These are phyloP conservation scores for Drosophila neotestacea DNA, from an alignment of 2,888 invertebrate genomes.

Conservation along the genomic window DNA sequence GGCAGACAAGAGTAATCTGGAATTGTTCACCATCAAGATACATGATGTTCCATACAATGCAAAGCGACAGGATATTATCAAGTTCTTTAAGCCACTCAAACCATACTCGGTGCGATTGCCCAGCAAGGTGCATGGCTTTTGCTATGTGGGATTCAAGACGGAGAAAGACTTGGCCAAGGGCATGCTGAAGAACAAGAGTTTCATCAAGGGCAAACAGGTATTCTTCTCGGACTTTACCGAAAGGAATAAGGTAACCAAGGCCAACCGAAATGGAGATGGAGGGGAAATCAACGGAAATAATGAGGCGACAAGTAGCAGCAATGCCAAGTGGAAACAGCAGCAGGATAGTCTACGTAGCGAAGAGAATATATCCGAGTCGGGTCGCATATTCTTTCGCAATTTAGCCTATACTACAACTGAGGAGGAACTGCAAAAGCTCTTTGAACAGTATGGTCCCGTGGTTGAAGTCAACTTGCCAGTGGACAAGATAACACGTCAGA, in stretches of 20 bases:
- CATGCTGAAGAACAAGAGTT: constrained; percentile 93
- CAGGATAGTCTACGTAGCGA: constrained; percentile 89
- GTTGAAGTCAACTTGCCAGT: constrained; percentile 95
- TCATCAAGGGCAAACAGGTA: constrained; percentile 90
- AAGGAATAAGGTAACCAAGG: constrained; percentile 84
- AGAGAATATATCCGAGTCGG: constrained; percentile 94
- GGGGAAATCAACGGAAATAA: constrained; percentile 26
- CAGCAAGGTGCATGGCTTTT: constrained; percentile 91
- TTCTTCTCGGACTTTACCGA: constrained; percentile 86
- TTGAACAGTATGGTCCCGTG: constrained; percentile 94
- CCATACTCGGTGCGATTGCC: constrained; percentile 93
- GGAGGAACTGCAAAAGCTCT: constrained; percentile 92
- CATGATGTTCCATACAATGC: constrained; percentile 91
- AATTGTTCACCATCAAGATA: constrained; percentile 90
- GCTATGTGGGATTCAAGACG: constrained; percentile 95
- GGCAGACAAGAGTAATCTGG: constrained; percentile 75
- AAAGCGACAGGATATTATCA: constrained; percentile 93
- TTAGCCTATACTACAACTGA: constrained; percentile 94
- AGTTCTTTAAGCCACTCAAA: constrained; percentile 93
- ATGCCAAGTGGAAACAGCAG: constrained; percentile 88
- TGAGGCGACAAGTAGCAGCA: constrained; percentile 57
- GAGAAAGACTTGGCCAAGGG: constrained; percentile 93
- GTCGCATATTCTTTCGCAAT: constrained; percentile 96
- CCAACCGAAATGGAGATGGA: constrained; percentile 51
- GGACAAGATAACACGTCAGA: constrained; percentile 91